Evolutionary conservation across 2,888 invertebrate species (phyloP), one percentile per base, ranked within the genome.

Genomic region (Bruchidius siliquastri): DNA sequence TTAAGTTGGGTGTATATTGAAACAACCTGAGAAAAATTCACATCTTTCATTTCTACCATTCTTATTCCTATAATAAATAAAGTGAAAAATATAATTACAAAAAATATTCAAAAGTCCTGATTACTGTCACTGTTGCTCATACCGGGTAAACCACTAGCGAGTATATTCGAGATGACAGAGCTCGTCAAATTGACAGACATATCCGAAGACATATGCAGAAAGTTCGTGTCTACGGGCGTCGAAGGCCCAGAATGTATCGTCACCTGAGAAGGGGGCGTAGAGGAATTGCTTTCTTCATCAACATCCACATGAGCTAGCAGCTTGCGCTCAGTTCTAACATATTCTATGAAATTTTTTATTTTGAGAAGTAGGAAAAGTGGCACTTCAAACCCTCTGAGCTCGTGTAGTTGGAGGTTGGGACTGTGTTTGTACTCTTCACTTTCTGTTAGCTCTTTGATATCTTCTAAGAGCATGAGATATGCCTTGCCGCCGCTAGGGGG

Each of bases 401-500:
- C 93, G 70, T 91, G 90, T 21, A 91, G 85, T 85, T 91, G 89
- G 22, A 91, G 88, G 74, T 91, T 87, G 0, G 91, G 90, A 80
- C 87, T 91, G 82, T 90, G 90, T 81, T 88, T 88, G 81, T 94
- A 94, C 77, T 94, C 92, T 74, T 93, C 93, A 78, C 91, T 91
- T 76, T 90, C 88, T 10, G 93, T 91, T 73, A 95, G 86, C 81
- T 94, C 93, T 85, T 91, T 89, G 70, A 94, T 93, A 82, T 95
- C 95, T 81, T 94, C 93, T 74, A 94, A 86, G 21, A 94, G 89
- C 90, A 95, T 90, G 77, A 95, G 90, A 81, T 94, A 94, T 0
- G 94, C 93, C 86, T 93, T 93, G 3, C 94, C 94, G 0, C 94
- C 93, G 73, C 93, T 92, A 49, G 93, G 92, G 75, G 94, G 93